phyloP scores from a whole-genome alignment of 2,888 invertebrate genomes.

The Keiferia lycopersicella region DNA sequence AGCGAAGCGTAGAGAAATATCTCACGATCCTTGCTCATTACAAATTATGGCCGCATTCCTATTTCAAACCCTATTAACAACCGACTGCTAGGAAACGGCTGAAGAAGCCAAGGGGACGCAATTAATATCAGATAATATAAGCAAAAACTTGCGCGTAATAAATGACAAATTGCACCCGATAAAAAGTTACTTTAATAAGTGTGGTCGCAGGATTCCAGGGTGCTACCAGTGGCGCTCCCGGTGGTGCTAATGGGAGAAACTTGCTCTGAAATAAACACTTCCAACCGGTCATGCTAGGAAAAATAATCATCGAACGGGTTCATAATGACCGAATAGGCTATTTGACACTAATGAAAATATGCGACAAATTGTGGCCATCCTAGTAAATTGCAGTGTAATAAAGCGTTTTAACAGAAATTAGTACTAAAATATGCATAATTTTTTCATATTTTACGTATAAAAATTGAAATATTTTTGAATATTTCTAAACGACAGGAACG shows the following conservation, averaged over 20 bases:
- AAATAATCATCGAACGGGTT: conserved; percentile 13
- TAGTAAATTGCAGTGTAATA: no score
- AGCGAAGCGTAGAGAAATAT: conserved; percentile 72
- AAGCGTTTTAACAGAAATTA: no score
- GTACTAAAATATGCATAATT: no score
- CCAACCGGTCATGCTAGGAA: conserved; percentile 14
- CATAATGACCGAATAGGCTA: conserved; percentile 11
- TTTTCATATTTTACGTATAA: no score
- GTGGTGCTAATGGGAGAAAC: conserved; percentile 14
- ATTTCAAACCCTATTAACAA: conserved; percentile 61
- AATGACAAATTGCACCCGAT: conserved; percentile 63
- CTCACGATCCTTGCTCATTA: conserved; percentile 77
- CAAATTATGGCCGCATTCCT: conserved; percentile 80
- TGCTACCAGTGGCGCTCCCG: conserved; percentile 23
- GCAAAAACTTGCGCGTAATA: conserved; percentile 62
- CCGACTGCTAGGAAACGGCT: conserved; percentile 56
- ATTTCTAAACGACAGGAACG: no score
- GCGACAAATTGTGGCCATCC: no score
- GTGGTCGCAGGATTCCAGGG: conserved; percentile 38
- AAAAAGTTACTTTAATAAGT: conserved; percentile 54
- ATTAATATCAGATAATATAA: conserved; percentile 67
- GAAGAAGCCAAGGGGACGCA: conserved; percentile 47
- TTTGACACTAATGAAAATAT: no score
- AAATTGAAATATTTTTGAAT: no score
- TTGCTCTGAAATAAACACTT: conserved; percentile 12